Percentiles rank a stretch among this genome's conserved stretches.
phyloP scores from a whole-genome alignment of 2,113 vertebrate species.

The Cyanistes caeruleus region DNA sequence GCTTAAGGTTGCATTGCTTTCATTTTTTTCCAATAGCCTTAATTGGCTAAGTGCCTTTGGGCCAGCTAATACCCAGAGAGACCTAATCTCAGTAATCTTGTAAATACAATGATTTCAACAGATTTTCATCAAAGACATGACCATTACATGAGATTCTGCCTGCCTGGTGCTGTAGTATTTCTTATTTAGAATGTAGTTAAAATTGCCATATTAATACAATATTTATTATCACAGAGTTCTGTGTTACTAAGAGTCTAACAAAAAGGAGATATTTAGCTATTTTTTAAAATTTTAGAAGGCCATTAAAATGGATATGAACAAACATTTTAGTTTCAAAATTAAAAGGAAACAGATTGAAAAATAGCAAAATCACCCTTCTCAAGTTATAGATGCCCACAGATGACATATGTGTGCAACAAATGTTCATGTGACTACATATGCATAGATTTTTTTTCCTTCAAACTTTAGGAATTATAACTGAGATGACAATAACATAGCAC shows the following conservation, averaged over 20 bases:
- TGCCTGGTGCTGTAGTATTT: background rate
- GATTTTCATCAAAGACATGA: slow-evolving; percentile 62
- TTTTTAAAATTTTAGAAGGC: background rate
- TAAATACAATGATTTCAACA: slow-evolving; percentile 65
- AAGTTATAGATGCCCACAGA: background rate
- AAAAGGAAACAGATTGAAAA: background rate
- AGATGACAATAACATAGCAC: background rate
- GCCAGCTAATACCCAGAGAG: slow-evolving; percentile 55
- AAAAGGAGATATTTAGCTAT: background rate
- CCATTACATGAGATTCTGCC: background rate
- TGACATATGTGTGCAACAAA: background rate
- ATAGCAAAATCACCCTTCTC: background rate
- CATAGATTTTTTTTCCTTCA: slow-evolving; percentile 6
- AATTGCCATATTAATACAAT: background rate
- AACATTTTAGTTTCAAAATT: background rate
- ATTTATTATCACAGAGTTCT: background rate
- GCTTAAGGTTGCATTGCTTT: slow-evolving; percentile 34
- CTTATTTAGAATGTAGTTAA: background rate
- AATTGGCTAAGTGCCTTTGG: slow-evolving; percentile 67
- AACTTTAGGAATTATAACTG: background rate
- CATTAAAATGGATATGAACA: background rate
- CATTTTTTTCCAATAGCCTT: slow-evolving; percentile 56
- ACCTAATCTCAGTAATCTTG: slow-evolving; percentile 56
- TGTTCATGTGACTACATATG: background rate
- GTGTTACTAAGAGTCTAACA: background rate